A percentile compares a stretch with the other conserved stretches of the same genome.
Conservation (phyloP, 1,140 invertebrate species). For the Gryon sp. region DNA sequence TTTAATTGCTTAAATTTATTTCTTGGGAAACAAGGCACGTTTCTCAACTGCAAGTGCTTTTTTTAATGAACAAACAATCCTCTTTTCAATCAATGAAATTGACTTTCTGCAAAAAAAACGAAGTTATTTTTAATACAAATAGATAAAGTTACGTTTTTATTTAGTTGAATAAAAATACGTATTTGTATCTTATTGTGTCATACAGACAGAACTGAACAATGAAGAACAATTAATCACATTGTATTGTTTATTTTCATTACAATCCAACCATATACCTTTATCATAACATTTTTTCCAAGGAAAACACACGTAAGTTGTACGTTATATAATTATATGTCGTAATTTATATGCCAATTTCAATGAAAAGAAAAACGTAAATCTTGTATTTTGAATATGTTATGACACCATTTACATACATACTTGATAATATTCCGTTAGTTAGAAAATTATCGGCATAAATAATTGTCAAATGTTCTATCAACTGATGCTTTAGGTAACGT, state of each 20-base stretch:
- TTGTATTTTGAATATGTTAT: conserved; percentile 8
- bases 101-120: no score
- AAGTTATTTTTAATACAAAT: no score
- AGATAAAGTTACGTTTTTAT: no score
- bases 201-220: no score
- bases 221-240: no score
- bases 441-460: background rate
- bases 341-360: conserved; percentile 8
- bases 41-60: conserved; percentile 11
- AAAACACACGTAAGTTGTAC: conserved; percentile 1
- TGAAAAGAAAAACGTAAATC: conserved; percentile 38
- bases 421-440: conserved; percentile 6
- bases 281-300: background rate
- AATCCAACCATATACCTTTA: no score
- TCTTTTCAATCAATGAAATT: no score
- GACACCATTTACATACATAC: conserved; percentile 5
- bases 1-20: conserved; percentile 36
- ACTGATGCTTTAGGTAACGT: no score
- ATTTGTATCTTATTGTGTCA: no score
- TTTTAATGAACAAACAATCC: background rate
- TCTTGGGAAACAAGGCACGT: conserved; percentile 21
- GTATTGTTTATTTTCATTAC: no score
- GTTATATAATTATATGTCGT: conserved; percentile 13
- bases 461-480: no score
- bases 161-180: no score